Base-by-base conservation (phyloP, 1,140 invertebrate species). In the Drosophila erecta region DNA sequence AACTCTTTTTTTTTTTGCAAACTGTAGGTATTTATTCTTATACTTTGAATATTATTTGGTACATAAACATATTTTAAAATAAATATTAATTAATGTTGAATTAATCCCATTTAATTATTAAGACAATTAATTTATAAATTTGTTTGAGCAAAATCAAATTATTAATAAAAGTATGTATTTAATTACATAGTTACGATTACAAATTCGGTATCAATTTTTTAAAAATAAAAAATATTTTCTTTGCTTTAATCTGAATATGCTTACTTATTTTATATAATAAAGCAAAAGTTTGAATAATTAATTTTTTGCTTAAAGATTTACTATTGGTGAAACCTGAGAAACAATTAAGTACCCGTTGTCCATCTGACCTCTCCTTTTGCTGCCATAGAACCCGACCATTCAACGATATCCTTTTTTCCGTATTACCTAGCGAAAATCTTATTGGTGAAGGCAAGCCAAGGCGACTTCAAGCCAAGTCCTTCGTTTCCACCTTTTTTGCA, bases 371-470 rank as follows among this genome's bases (percentile, higher is more conserved):
- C 46, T 64, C 15, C 37, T 22, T n/a, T 27, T 20, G 38, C 35
- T 24, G 27, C 12, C 11, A 17, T 10, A n/a, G 47, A 37, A 22
- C 40, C 27, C 58, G 38, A 58, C 37, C 41, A 44, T 12, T 46
- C 14, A 49, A 15, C 53, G 17, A 22, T 22, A 15, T 61, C 15
- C 37, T n/a, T 41, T 41, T 56, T 60, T 15, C 30, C 14, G 27
- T 17, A 38, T 44, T 56, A 50, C 40, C 66, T 40, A 70, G 61
- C 33, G 51, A 43, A 46, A 50, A 67, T 86, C 77, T 86, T 86
- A 86, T 86, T 86, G 81, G 83, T 59, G 49, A 85, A 81, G 78
- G 58, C 57, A 53, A 53, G 20, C 27, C 43, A 57, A 50, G 50
- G 54, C 49, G 66, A 53, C 58, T 78, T 86, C 66, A 67, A 67